Conservation (phyloP, 2,797 vertebrate species). For the Cirrhinus mrigala region DNA sequence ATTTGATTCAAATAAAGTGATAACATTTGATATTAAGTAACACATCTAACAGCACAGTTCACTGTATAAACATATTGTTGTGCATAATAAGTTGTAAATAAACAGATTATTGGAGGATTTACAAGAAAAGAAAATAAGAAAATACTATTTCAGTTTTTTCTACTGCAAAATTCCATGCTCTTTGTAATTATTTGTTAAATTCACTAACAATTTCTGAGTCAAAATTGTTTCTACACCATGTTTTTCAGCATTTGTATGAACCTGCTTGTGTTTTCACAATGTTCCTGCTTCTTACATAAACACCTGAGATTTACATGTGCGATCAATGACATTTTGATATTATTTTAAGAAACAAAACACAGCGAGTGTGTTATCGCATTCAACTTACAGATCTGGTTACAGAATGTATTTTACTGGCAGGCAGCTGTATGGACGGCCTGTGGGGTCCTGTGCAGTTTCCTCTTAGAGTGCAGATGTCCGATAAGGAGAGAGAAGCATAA, state of each 20-base stretch:
- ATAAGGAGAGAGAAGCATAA: conserved; percentile 69
- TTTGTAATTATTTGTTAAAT: not conserved
- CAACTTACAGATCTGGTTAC: conserved; percentile 50
- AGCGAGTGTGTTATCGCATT: conserved; percentile 30
- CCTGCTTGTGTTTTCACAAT: not conserved
- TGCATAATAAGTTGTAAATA: not conserved
- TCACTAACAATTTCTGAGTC: not conserved
- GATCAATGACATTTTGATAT: conserved; percentile 40
- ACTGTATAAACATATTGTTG: not conserved
- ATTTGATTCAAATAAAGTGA: too few relatives aligned
- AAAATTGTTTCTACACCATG: not conserved
- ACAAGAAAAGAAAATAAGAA: not conserved
- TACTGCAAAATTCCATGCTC: not conserved
- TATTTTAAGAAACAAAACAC: conserved; percentile 48
- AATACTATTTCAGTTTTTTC: not conserved
- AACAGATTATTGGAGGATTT: not conserved
- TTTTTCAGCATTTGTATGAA: not conserved
- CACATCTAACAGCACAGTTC: not conserved
- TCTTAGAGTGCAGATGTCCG: conserved; percentile 68
- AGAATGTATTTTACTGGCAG: conserved; percentile 54
- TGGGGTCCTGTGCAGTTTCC: conserved; percentile 56
- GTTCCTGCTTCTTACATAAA: conserved; percentile 42
- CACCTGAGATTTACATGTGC: not conserved
- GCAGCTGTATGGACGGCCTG: conserved; percentile 43
- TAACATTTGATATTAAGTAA: too few relatives aligned